Percentiles rank a stretch among this genome's conserved stretches.
Evolutionary conservation across 2,888 invertebrate species (phyloP).

Genomic region (Digitonthophagus gazella): DNA sequence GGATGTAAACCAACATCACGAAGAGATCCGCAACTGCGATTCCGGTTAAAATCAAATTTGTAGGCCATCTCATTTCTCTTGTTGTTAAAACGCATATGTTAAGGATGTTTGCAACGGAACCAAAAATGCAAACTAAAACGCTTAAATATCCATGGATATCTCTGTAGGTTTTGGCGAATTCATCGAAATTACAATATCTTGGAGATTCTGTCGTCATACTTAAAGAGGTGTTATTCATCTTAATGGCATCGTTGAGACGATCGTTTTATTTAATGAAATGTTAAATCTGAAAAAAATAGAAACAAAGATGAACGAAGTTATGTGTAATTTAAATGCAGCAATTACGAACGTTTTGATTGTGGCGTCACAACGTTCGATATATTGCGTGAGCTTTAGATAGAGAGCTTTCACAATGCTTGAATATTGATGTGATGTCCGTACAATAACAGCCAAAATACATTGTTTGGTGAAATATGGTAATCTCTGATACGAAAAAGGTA

Average conservation of each 20-base stretch:
- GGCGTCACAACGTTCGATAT: no score
- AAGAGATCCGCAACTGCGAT: constrained; percentile 87
- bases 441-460: no score
- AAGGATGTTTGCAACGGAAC: constrained; percentile 84
- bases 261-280: neutral
- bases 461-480: no score
- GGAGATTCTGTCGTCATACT: constrained; percentile 1
- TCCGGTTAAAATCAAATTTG: constrained; percentile 87
- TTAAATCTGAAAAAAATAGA: no score
- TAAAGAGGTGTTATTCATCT: neutral
- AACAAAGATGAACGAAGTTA: no score
- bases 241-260: neutral
- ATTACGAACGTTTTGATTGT: no score
- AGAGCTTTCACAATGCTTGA: no score
- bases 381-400: no score
- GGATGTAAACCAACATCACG: constrained; percentile 94
- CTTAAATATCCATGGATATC: constrained; percentile 81
- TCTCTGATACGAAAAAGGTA: no score
- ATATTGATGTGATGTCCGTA: no score
- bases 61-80: constrained; percentile 88
- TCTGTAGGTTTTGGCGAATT: constrained; percentile 66
- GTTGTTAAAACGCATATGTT: constrained; percentile 88
- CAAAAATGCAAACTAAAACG: constrained; percentile 82
- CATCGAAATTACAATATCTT: constrained; percentile 53
- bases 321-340: no score